phyloP scores from a whole-genome alignment of 1,140 invertebrate genomes.

The Drosophila yakuba region DNA sequence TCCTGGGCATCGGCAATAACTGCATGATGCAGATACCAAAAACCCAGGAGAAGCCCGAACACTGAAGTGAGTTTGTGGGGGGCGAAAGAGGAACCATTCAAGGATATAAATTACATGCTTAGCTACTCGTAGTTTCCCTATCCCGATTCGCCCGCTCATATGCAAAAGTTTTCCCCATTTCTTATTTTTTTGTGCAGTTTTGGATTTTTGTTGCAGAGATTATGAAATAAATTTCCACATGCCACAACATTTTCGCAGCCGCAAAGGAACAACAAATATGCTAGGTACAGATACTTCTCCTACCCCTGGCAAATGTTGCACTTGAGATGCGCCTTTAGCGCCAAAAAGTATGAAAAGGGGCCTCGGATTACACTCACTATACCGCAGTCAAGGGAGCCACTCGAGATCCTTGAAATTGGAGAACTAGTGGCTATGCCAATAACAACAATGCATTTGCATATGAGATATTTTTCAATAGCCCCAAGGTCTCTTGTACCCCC shows the following conservation, averaged over 20 bases:
- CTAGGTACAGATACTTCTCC: conserved; percentile 35
- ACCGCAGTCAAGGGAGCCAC: conserved; percentile 11
- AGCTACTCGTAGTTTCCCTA: conserved; percentile 39
- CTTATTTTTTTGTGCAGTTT: conserved; percentile 1
- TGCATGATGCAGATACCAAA: conserved; percentile 46
- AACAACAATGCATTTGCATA: conserved; percentile 71
- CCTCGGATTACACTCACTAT: conserved; percentile 33
- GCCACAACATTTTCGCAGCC: conserved; percentile 73
- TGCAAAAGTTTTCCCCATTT: conserved; percentile 42
- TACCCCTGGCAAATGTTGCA: conserved; percentile 47
- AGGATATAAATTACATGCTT: conserved; percentile 64
- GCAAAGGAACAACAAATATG: conserved; percentile 48
- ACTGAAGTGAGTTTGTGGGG: conserved; percentile 10
- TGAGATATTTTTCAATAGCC: conserved; percentile 76
- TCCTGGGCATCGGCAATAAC: conserved; percentile 24
- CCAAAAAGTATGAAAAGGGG: conserved; percentile 56
- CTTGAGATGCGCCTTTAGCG: conserved; percentile 62
- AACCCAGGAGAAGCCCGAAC: conserved; percentile 4
- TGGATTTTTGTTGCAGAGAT: conserved; percentile 40
- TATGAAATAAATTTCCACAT: conserved; percentile 82
- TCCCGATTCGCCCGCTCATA: conserved; percentile 14
- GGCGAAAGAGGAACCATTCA: neutral
- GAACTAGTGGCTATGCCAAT: conserved; percentile 39
- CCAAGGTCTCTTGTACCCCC: conserved; percentile 42
- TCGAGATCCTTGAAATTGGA: conserved; percentile 12